These are phyloP conservation scores for Caenorhabditis wallacei DNA, from an alignment of 2,888 invertebrate genomes.

Conservation along the genomic window DNA sequence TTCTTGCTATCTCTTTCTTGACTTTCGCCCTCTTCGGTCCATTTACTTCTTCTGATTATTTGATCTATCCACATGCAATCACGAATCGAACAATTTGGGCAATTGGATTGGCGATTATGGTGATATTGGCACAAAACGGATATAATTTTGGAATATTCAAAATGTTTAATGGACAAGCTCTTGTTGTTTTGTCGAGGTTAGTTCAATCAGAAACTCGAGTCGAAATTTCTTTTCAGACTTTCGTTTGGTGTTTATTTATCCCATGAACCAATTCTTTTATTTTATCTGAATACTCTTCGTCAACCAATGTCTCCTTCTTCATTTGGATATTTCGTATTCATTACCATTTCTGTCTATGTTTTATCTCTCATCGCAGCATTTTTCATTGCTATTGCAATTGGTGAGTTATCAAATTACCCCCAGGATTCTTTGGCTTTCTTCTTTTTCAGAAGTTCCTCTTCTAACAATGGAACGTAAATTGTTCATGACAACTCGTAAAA, in stretches of 20 bases:
- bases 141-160: conserved; percentile 43
- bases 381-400: conserved; percentile 67
- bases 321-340: conserved; percentile 59
- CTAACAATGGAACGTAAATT: conserved; percentile 62
- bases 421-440: neutral
- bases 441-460: conserved; percentile 61
- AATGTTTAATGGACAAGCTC: conserved; percentile 44
- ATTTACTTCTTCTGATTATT: conserved; percentile 8
- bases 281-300: conserved; percentile 63
- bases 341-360: conserved; percentile 56
- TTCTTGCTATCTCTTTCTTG: conserved; percentile 18
- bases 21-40: conserved; percentile 46
- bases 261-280: conserved; percentile 73
- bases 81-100: conserved; percentile 64
- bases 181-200: conserved; percentile 53
- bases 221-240: conserved; percentile 52
- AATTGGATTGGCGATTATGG: conserved; percentile 55
- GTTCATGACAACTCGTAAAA: conserved; percentile 55
- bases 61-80: conserved; percentile 55
- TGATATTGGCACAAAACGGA: conserved; percentile 55
- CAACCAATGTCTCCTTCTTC: conserved; percentile 65
- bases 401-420: conserved; percentile 8
- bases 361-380: conserved; percentile 64
- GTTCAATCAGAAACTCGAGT: neutral
- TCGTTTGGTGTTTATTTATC: conserved; percentile 73